Conservation (phyloP, 1,140 invertebrate genomes). For the Drosophila mojavensis region DNA sequence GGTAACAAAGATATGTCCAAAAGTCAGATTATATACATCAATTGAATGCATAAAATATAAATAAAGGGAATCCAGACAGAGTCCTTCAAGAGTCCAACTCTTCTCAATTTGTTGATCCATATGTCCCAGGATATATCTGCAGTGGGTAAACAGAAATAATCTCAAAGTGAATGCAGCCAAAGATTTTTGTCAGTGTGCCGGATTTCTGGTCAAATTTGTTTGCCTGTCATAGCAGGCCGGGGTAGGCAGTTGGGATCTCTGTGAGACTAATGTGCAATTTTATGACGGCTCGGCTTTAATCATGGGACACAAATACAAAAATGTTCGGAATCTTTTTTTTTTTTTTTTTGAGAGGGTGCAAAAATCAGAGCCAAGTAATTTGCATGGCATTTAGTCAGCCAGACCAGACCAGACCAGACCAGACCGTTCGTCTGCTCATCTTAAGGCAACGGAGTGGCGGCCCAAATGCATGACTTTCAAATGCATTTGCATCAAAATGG, state of each 20-base stretch:
- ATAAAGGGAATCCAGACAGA: too few species aligned
- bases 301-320: constrained; percentile 12
- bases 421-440: constrained; percentile 11
- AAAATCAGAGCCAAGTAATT: constrained; percentile 62
- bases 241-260: not conserved
- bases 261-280: constrained; percentile 22
- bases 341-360: not conserved
- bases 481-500: constrained; percentile 77
- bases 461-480: constrained; percentile 52
- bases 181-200: constrained; percentile 1
- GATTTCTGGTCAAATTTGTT: constrained; percentile 5
- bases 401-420: not conserved
- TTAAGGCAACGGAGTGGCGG: constrained; percentile 28
- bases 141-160: not conserved
- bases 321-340: constrained; percentile 23
- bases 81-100: too few species aligned
- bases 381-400: constrained; percentile 68
- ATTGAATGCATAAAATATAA: too few species aligned
- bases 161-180: not conserved
- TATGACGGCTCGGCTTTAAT: not conserved
- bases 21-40: too few species aligned
- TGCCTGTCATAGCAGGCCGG: not conserved
- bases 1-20: too few species aligned
- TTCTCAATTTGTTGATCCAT: too few species aligned
- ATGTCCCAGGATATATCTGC: too few species aligned